phyloP scores from a whole-genome alignment of 1,140 invertebrate species.

The Neotoxoptera formosana region DNA sequence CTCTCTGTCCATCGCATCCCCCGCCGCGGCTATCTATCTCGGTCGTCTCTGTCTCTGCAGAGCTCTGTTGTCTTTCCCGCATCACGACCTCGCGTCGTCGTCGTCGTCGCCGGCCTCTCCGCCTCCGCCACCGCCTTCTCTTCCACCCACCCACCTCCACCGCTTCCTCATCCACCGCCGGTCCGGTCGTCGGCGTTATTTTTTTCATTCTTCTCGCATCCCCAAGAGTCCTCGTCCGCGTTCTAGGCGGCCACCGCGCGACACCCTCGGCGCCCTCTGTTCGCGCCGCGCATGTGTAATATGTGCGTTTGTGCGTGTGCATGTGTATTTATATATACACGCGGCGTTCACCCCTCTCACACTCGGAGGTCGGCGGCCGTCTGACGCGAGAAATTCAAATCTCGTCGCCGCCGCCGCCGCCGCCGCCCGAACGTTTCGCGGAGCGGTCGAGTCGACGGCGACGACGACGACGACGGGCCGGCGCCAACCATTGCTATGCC shows the following conservation, averaged over 20 bases:
- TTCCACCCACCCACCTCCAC: too few relatives aligned
- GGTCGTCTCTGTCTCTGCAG: background rate
- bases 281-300: background rate
- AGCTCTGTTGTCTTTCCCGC: background rate
- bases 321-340: background rate
- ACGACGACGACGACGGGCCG: background rate
- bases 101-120: background rate
- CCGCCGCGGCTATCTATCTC: background rate
- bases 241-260: background rate
- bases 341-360: background rate
- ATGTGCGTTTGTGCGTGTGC: too few relatives aligned
- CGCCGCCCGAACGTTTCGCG: background rate
- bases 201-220: background rate
- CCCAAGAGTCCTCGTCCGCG: background rate
- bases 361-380: background rate
- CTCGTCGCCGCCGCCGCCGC: background rate
- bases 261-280: background rate
- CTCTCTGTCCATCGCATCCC: background rate
- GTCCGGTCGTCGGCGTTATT: background rate
- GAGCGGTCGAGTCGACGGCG: background rate
- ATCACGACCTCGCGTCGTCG: background rate
- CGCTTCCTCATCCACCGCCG: too few relatives aligned
- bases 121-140: too few relatives aligned
- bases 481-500: conserved; percentile 2
- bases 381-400: conserved; percentile 5